These are phyloP conservation scores for Listrodromus nycthemerus DNA, from an alignment of 2,888 invertebrate genomes.

Conservation along the genomic window DNA sequence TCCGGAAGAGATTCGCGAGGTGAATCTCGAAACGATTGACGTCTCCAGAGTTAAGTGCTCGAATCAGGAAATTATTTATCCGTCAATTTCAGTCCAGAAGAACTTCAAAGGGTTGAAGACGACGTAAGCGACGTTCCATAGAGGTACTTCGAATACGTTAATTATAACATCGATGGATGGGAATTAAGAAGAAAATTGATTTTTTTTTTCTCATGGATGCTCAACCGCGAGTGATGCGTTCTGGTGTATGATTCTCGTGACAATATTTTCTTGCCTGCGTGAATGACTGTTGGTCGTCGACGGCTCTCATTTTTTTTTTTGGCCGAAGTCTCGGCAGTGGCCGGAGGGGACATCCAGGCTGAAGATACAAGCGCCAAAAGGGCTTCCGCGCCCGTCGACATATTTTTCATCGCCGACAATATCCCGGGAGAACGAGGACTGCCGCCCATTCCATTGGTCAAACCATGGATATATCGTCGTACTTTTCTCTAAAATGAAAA, in stretches of 20 bases:
- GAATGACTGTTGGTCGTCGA: constrained; percentile 20
- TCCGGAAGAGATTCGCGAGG: neutral
- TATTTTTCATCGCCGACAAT: constrained; percentile 49
- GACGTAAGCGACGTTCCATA: too few species aligned
- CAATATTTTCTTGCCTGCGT: constrained; percentile 16
- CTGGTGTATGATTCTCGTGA: constrained; percentile 14
- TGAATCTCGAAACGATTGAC: neutral
- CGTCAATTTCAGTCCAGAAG: neutral
- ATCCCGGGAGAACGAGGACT: constrained; percentile 34
- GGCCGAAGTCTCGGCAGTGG: constrained; percentile 25
- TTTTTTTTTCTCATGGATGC: neutral
- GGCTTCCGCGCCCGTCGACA: constrained; percentile 17
- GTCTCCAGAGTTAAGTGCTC: neutral
- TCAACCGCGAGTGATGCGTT: constrained; percentile 52
- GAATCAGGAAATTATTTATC: constrained; percentile 3
- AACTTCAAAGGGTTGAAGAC: neutral
- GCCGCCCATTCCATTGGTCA: constrained; percentile 9
- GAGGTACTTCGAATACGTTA: too few species aligned
- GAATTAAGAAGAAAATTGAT: too few species aligned
- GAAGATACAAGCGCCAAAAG: constrained; percentile 22
- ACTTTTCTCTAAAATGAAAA: constrained; percentile 61
- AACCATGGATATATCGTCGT: constrained; percentile 41
- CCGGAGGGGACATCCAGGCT: constrained; percentile 30
- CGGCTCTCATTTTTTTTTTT: constrained; percentile 17
- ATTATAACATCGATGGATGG: too few species aligned